A percentile compares a stretch with the other conserved stretches of the same genome.
These are phyloP conservation scores for Thalpophila matura DNA, from an alignment of 2,888 invertebrate species.

Conservation along the genomic window DNA sequence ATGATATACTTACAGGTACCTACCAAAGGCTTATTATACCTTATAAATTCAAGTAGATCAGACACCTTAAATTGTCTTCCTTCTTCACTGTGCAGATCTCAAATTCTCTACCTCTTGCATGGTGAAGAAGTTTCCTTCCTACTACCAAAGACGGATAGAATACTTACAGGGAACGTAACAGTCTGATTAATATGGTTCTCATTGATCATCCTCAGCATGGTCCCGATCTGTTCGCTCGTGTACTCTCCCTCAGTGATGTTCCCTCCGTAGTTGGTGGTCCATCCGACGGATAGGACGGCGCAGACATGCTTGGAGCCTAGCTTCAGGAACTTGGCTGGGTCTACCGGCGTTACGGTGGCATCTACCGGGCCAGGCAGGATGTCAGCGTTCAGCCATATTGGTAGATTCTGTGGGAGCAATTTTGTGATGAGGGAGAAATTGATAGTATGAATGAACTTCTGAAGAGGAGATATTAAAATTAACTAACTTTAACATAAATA, in stretches of 20 bases:
- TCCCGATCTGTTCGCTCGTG: constrained; percentile 91
- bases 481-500: too few relatives aligned
- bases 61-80: too few relatives aligned
- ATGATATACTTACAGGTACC: too few relatives aligned
- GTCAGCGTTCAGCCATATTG: constrained; percentile 97
- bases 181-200: constrained; percentile 91
- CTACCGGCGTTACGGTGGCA: constrained; percentile 90
- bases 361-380: constrained; percentile 94
- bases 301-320: constrained; percentile 91
- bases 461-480: too few relatives aligned
- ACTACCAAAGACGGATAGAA: too few relatives aligned
- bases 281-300: constrained; percentile 94
- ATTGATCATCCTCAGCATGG: constrained; percentile 92
- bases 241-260: constrained; percentile 91
- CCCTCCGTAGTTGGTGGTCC: constrained; percentile 94
- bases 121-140: too few relatives aligned
- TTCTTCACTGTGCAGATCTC: too few relatives aligned
- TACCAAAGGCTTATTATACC: too few relatives aligned
- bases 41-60: too few relatives aligned
- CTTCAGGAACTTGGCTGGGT: constrained; percentile 92
- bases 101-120: too few relatives aligned
- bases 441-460: too few relatives aligned
- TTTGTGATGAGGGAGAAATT: not conserved
- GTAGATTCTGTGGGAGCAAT: constrained; percentile 90
- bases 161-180: constrained; percentile 94